Conservation (phyloP, 2,888 invertebrate genomes). For the Neria commutata region DNA sequence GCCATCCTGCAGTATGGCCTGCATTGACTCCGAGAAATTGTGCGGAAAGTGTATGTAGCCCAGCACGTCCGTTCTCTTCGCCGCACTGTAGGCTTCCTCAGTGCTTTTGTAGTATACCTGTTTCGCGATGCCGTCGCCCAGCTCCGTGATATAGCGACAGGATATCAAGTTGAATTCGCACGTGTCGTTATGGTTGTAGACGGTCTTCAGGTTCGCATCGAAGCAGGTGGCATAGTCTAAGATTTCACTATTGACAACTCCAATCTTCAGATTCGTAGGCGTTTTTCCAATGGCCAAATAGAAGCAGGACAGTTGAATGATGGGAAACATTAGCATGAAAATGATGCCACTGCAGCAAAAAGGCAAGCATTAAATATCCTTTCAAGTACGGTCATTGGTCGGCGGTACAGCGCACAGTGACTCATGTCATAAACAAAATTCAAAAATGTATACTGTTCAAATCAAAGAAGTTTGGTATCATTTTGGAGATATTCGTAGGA, state of each 20-base stretch:
- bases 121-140: constrained; percentile 66
- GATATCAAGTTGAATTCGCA: constrained; percentile 67
- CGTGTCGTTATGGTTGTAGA: constrained; percentile 56
- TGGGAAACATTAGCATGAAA: constrained; percentile 82
- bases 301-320: constrained; percentile 80
- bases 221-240: constrained; percentile 60
- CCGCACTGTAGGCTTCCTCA: constrained; percentile 65
- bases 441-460: too few species aligned
- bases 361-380: not conserved
- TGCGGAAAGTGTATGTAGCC: constrained; percentile 72
- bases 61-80: constrained; percentile 65
- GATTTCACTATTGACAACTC: constrained; percentile 81
- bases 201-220: constrained; percentile 58
- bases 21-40: constrained; percentile 75
- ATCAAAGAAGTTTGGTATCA: too few species aligned
- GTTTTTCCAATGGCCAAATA: constrained; percentile 81
- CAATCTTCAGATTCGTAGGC: constrained; percentile 73
- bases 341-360: constrained; percentile 71
- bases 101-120: constrained; percentile 65
- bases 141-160: constrained; percentile 68
- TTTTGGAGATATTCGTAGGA: too few species aligned
- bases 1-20: constrained; percentile 67
- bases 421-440: too few species aligned
- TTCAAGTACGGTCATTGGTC: too few species aligned
- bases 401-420: too few species aligned